Evolutionary conservation across 2,797 vertebrate species (phyloP).

Genomic region (Alosa sapidissima): DNA sequence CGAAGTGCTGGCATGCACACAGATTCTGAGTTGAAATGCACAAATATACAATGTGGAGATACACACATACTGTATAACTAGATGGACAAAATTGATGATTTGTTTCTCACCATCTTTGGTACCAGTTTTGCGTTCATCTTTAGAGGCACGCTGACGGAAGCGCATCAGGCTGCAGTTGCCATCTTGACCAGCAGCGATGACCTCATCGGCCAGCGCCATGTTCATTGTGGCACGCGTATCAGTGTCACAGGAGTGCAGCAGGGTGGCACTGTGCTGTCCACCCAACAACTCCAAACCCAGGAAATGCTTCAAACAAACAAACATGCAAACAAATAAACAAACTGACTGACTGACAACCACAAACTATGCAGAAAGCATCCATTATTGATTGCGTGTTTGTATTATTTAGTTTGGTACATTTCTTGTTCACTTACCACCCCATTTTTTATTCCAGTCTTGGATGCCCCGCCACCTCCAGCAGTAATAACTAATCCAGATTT

Average conservation of each 20-base stretch:
- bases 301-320: constrained; percentile 79
- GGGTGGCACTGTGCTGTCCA: constrained; percentile 79
- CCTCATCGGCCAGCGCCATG: constrained; percentile 82
- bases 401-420: background rate
- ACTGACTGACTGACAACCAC: background rate
- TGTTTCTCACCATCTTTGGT: background rate
- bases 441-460: constrained; percentile 93
- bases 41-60: background rate
- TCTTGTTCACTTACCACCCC: constrained; percentile 79
- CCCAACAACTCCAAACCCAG: constrained; percentile 81
- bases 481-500: constrained; percentile 80
- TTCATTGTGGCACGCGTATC: constrained; percentile 90
- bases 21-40: background rate
- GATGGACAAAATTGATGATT: too few species aligned
- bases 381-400: background rate
- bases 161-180: constrained; percentile 83
- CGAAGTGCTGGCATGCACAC: too few species aligned
- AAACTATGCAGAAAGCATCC: background rate
- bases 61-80: background rate
- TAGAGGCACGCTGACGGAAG: constrained; percentile 64
- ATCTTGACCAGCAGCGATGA: constrained; percentile 90
- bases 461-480: constrained; percentile 89
- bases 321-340: background rate
- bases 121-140: constrained; percentile 60
- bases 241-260: constrained; percentile 88